Evolutionary conservation across 2,113 vertebrate genomes (phyloP).

Genomic region (Oreochromis niloticus): DNA sequence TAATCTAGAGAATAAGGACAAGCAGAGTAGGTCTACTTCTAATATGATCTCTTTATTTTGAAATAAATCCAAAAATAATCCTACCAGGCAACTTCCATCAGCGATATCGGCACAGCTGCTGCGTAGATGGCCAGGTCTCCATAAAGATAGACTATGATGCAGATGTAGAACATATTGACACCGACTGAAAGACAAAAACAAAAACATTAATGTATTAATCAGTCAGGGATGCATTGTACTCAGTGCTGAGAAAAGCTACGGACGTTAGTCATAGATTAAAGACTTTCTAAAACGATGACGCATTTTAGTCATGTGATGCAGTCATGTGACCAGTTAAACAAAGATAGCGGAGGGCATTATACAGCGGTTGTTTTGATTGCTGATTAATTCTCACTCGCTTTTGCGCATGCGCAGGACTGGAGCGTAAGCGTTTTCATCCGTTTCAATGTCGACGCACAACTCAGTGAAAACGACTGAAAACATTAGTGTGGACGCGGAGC

Average conservation of each 20-base stretch:
- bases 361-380: too few species aligned
- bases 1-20: background rate
- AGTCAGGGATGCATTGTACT: background rate
- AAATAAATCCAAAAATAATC: conserved; percentile 37
- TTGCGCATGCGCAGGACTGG: too few species aligned
- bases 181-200: conserved; percentile 78
- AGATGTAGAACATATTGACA: conserved; percentile 98
- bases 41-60: background rate
- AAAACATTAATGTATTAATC: fast-evolving
- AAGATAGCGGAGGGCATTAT: too few species aligned
- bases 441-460: too few species aligned
- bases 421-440: too few species aligned
- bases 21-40: background rate
- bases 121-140: conserved; percentile 98
- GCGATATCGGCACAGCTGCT: conserved; percentile 90
- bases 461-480: too few species aligned
- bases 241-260: background rate
- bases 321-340: too few species aligned
- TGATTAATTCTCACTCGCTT: too few species aligned
- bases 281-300: too few species aligned
- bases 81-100: conserved; percentile 97
- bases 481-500: too few species aligned
- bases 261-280: background rate
- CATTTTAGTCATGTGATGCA: too few species aligned
- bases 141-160: conserved; percentile 95